Evolutionary conservation across 92 coral and sea anemone genomes (phyloP).

Genomic region (Micromussa lordhowensis): DNA sequence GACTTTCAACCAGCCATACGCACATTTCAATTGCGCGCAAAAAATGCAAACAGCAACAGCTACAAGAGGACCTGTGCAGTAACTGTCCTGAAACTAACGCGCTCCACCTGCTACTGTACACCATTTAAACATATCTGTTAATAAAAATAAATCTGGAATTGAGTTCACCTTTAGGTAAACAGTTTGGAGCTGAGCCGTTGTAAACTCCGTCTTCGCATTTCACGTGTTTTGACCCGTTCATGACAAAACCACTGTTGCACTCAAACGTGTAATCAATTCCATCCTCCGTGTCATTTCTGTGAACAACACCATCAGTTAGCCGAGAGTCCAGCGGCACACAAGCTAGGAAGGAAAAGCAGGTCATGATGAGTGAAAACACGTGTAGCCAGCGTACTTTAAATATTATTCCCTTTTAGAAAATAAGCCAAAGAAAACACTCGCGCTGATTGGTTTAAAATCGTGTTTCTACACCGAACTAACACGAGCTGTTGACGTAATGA

Average conservation of each 20-base stretch:
- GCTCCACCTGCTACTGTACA: too few relatives aligned
- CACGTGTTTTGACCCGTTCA: slow-evolving; percentile 50
- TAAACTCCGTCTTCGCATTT: slow-evolving; percentile 46
- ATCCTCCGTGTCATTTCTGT: slow-evolving; percentile 49
- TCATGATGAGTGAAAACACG: background rate
- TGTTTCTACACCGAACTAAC: too few relatives aligned
- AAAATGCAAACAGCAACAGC: too few relatives aligned
- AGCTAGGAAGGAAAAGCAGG: slow-evolving; percentile 11
- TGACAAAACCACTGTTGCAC: slow-evolving; percentile 37
- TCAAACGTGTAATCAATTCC: slow-evolving; percentile 51
- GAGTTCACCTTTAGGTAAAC: slow-evolving; percentile 36
- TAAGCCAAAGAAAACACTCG: too few relatives aligned
- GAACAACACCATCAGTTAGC: slow-evolving; percentile 32
- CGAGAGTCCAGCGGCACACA: slow-evolving; percentile 47
- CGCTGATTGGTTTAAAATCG: too few relatives aligned
- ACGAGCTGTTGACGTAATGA: too few relatives aligned
- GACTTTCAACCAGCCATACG: too few relatives aligned
- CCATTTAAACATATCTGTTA: background rate
- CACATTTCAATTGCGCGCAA: too few relatives aligned
- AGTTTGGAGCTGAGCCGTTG: slow-evolving; percentile 44
- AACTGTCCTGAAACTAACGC: too few relatives aligned
- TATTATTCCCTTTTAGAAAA: background rate
- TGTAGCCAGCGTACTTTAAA: background rate
- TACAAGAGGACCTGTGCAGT: too few relatives aligned
- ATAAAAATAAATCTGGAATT: background rate